Conservation (phyloP, 2,113 vertebrate genomes). For the Tachuris rubrigastra region DNA sequence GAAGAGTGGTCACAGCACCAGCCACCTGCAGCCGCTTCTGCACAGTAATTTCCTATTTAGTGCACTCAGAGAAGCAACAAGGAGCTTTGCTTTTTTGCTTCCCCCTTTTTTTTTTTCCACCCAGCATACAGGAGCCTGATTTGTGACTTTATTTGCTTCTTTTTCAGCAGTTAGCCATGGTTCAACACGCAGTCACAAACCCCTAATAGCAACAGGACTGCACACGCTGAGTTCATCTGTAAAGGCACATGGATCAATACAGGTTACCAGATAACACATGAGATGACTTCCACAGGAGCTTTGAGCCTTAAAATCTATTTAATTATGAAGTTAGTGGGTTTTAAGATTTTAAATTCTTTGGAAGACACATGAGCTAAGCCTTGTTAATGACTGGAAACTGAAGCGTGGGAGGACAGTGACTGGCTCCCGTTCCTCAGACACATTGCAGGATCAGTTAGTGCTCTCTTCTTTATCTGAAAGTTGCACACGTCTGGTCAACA, state of each 20-base stretch:
- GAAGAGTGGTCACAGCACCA: neutral
- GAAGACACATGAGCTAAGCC: neutral
- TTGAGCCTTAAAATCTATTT: neutral
- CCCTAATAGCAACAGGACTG: neutral
- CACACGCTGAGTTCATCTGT: accelerated
- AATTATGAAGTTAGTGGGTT: neutral
- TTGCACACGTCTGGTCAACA: neutral
- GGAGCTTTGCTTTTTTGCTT: neutral
- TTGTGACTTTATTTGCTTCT: accelerated
- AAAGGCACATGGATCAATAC: neutral
- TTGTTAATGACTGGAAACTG: neutral
- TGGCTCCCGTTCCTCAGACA: neutral
- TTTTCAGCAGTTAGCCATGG: neutral
- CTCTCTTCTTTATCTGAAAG: neutral
- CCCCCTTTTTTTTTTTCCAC: neutral
- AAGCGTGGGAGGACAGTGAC: neutral
- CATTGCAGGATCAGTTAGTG: neutral
- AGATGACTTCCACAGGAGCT: neutral
- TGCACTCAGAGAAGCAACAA: neutral
- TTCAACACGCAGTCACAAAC: neutral
- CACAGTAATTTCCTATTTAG: neutral
- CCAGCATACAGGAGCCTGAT: neutral
- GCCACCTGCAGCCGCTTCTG: neutral
- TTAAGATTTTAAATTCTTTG: neutral
- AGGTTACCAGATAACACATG: neutral